Evolutionary conservation across 2,888 invertebrate genomes (phyloP).

Genomic region (Drosophila anomalata): DNA sequence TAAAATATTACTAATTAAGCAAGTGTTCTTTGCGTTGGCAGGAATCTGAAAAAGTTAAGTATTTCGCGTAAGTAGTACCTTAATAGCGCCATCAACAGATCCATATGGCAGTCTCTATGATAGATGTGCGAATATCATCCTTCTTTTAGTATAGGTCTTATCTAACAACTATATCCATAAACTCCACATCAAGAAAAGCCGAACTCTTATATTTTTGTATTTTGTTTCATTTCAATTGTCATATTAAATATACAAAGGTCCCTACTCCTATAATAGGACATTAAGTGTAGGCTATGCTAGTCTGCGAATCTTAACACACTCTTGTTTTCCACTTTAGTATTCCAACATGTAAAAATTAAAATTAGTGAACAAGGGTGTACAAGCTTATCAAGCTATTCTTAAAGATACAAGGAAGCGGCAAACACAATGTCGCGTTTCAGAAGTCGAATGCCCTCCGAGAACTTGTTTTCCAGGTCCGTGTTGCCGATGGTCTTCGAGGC

Average conservation of each 20-base stretch:
- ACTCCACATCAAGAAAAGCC: no score
- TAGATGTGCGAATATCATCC: no score
- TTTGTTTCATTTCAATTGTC: neutral
- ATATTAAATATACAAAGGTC: neutral
- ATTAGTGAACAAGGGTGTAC: no score
- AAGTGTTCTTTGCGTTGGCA: neutral
- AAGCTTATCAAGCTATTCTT: conserved; percentile 54
- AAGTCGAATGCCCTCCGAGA: conserved; percentile 94
- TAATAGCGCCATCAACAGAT: no score
- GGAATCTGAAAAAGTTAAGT: neutral
- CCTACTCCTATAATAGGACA: neutral
- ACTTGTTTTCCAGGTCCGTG: conserved; percentile 97
- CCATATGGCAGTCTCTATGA: no score
- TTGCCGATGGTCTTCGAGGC: conserved; percentile 99
- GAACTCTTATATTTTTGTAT: no score
- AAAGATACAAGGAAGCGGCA: conserved; percentile 98
- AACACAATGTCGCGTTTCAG: conserved; percentile 99
- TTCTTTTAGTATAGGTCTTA: no score
- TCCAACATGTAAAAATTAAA: neutral
- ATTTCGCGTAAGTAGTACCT: no score
- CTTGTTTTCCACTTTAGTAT: neutral
- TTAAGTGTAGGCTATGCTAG: neutral
- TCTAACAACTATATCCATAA: no score
- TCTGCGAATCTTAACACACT: neutral
- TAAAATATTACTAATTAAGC: conserved; percentile 18